Conservation (phyloP, 1,140 invertebrate species). For the Drosophila novamexicana region DNA sequence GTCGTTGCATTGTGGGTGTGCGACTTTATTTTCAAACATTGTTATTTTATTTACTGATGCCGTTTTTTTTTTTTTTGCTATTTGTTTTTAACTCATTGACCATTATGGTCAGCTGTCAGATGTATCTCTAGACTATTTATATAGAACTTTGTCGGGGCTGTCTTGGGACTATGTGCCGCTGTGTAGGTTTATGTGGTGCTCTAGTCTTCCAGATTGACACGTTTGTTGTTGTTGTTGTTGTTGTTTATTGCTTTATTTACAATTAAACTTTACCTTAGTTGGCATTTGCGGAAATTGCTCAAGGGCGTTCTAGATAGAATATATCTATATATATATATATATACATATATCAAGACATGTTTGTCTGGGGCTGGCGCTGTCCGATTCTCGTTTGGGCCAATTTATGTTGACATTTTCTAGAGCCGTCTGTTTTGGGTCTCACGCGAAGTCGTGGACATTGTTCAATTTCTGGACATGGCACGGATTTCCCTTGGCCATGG, state of each 20-base stretch:
- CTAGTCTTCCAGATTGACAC: slow-evolving; percentile 26
- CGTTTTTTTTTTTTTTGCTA: slow-evolving; percentile 1
- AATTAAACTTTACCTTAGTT: slow-evolving; percentile 69
- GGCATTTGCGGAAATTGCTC: slow-evolving; percentile 68
- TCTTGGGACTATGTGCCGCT: slow-evolving; percentile 25
- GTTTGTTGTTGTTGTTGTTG: slow-evolving; percentile 35
- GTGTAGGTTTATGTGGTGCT: slow-evolving; percentile 44
- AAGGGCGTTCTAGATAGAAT: slow-evolving; percentile 60
- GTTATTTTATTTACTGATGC: slow-evolving; percentile 27
- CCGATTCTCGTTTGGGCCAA: slow-evolving; percentile 32
- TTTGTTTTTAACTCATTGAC: slow-evolving; percentile 24
- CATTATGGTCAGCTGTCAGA: slow-evolving; percentile 44
- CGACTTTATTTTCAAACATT: slow-evolving; percentile 36
- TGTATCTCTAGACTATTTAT: slow-evolving; percentile 15
- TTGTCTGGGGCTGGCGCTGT: slow-evolving; percentile 15
- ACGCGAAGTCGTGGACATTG: background rate
- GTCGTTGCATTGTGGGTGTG: slow-evolving; percentile 25
- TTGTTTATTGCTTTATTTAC: slow-evolving; percentile 63
- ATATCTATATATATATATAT: slow-evolving; percentile 8
- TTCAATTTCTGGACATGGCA: background rate
- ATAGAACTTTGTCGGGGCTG: slow-evolving; percentile 18
- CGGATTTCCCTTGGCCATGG: slow-evolving; percentile 40
- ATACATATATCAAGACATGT: slow-evolving; percentile 16
- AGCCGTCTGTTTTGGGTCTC: slow-evolving; percentile 29
- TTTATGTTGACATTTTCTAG: slow-evolving; percentile 67